A percentile compares a stretch with the other conserved stretches of the same genome.
Conservation (phyloP, 1,140 invertebrate genomes). For the Drosophila ficusphila region DNA sequence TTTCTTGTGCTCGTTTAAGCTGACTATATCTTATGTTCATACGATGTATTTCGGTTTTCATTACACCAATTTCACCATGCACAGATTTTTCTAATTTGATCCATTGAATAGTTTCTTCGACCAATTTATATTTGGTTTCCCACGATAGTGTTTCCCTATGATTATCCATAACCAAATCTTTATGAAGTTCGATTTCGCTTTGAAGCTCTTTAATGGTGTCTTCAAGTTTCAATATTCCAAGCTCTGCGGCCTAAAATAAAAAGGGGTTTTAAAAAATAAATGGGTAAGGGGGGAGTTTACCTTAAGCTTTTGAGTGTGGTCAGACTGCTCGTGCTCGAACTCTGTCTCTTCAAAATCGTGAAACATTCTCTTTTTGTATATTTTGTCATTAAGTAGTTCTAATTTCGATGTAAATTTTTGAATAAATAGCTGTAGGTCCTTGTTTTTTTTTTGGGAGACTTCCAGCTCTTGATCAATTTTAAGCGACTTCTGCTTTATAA, state of each 20-base stretch:
- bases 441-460: slow-evolving; percentile 86
- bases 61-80: slow-evolving; percentile 88
- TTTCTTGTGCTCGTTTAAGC: slow-evolving; percentile 89
- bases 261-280: slow-evolving; percentile 3
- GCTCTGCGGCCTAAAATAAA: slow-evolving; percentile 86
- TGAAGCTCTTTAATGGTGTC: slow-evolving; percentile 88
- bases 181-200: slow-evolving; percentile 87
- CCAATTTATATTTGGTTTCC: slow-evolving; percentile 91
- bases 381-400: slow-evolving; percentile 86
- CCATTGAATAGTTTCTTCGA: slow-evolving; percentile 88
- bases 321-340: slow-evolving; percentile 86
- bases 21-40: slow-evolving; percentile 91
- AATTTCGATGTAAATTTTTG: slow-evolving; percentile 87
- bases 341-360: slow-evolving; percentile 87
- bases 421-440: slow-evolving; percentile 86
- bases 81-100: slow-evolving; percentile 86
- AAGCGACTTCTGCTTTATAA: slow-evolving; percentile 90
- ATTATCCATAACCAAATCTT: slow-evolving; percentile 86
- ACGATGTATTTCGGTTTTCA: slow-evolving; percentile 92
- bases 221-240: slow-evolving; percentile 87
- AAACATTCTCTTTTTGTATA: slow-evolving; percentile 86
- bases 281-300: slow-evolving; percentile 61
- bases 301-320: slow-evolving; percentile 85
- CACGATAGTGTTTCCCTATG: slow-evolving; percentile 90
- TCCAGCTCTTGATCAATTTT: slow-evolving; percentile 88